These are phyloP conservation scores for Argynnis bischoffii DNA, from an alignment of 2,888 invertebrate genomes.

Conservation along the genomic window DNA sequence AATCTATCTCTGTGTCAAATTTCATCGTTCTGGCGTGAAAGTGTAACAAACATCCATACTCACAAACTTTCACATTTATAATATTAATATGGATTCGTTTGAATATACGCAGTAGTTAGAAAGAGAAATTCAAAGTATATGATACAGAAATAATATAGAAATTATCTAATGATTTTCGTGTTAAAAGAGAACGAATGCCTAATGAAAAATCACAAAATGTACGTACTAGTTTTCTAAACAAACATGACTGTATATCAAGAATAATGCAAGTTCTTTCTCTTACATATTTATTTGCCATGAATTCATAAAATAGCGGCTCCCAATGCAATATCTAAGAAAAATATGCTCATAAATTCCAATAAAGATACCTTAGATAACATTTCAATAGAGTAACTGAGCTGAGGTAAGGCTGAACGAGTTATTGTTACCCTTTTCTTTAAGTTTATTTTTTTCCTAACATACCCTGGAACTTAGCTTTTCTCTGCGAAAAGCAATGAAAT, in stretches of 20 bases:
- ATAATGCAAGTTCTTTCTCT: neutral
- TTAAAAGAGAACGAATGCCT: neutral
- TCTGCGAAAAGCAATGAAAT: no score
- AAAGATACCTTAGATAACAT: conserved; percentile 31
- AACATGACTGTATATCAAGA: neutral
- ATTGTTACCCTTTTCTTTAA: conserved; percentile 5
- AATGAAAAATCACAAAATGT: neutral
- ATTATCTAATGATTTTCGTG: neutral
- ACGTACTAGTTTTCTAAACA: neutral
- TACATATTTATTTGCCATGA: conserved; percentile 4
- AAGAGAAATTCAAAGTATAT: no score
- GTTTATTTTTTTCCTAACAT: conserved; percentile 3
- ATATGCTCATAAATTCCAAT: conserved; percentile 31
- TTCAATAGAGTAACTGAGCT: conserved; percentile 17
- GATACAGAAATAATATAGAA: no score
- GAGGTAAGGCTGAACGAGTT: conserved; percentile 11
- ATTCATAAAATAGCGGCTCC: conserved; percentile 13
- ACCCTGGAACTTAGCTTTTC: neutral
- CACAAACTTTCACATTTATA: no score
- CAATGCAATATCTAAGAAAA: conserved; percentile 24
- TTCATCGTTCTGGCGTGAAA: no score
- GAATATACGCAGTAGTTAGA: no score
- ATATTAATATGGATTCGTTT: no score
- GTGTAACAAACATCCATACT: no score
- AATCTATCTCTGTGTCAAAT: no score